A percentile compares a stretch with the other conserved stretches of the same genome.
Conservation (phyloP, 2,888 invertebrate genomes). For the Emmelina monodactyla region DNA sequence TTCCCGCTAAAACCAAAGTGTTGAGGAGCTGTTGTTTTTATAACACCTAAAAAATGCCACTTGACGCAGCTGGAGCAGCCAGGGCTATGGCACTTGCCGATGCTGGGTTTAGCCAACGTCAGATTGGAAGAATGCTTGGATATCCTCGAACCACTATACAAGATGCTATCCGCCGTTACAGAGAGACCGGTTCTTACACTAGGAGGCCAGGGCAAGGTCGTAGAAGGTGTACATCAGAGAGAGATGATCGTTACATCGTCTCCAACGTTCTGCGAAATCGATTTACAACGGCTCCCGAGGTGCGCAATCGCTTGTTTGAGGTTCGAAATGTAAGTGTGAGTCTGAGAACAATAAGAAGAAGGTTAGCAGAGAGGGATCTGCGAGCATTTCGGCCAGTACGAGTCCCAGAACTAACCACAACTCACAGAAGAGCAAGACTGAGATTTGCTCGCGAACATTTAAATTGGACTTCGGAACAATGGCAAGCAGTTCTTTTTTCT, state of each 20-base stretch:
- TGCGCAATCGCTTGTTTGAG: neutral
- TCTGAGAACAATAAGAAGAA: neutral
- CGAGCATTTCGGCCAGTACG: neutral
- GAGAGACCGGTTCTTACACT: constrained; percentile 8
- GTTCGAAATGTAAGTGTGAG: neutral
- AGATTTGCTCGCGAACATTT: neutral
- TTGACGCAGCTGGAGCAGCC: constrained; percentile 2
- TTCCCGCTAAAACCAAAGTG: too few species aligned
- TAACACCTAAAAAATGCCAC: constrained; percentile 4
- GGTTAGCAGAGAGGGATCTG: neutral
- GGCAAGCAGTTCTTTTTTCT: too few species aligned
- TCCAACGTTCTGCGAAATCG: neutral
- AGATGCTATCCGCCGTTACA: constrained; percentile 7
- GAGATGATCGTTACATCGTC: constrained; percentile 3
- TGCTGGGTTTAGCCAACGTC: constrained; percentile 6
- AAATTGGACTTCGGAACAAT: neutral
- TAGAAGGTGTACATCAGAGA: constrained; percentile 2
- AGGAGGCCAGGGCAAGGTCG: constrained; percentile 9
- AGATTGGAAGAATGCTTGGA: constrained; percentile 5
- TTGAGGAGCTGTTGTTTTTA: constrained; percentile 2
- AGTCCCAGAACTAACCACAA: neutral
- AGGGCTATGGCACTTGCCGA: constrained; percentile 3
- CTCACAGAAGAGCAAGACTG: neutral
- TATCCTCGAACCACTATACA: constrained; percentile 7
- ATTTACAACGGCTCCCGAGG: neutral